Evolutionary conservation across 2,888 invertebrate genomes (phyloP), one percentile per base, ranked within the genome.

Genomic region (Melieria omissa): DNA sequence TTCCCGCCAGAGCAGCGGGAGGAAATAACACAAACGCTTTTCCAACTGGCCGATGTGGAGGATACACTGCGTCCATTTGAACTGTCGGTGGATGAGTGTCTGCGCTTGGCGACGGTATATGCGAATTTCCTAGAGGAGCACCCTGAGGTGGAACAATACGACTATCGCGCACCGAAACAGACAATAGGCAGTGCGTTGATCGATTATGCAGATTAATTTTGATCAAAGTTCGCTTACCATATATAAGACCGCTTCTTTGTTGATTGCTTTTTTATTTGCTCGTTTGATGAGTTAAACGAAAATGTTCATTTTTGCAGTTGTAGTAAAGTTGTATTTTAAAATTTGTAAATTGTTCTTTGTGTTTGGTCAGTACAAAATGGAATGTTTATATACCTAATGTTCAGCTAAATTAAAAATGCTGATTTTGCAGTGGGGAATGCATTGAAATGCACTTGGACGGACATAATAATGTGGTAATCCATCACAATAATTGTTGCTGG

Each of bases 51-150:
- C 0, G 93, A 93, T 68, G 88, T 97, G 0, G 90, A 93, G 80
- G 92, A 92, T 0, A 88, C 89, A 0, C 88, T 89, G 0, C 89
- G 93, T 80, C 91, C 97, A 0, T 93, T 90, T 81, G 89, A 94
- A 83, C 88, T 98, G 65, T 90, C 92, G 0, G 92, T 95, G 70
- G 90, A 91, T 70, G 96, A 98, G 82, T 93, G 95, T 84, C 89
- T 91, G 8, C 89, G 93, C 78, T 84, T 98, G 70, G 93, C 94
- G 79, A 89, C 91, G 78, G 93, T 92, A 2, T 98, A 97, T 84
- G 89, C 90, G 78, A 89, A 91, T 75, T 90, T 95, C 52, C 89
- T 94, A 75, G 88, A 90, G 71, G 88, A 90, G 78, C 88, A 92
- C 87, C 93, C 93, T 6, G 90, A 91, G 75, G 86, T 93, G 77